These are phyloP conservation scores for Plagodis pulveraria DNA, from an alignment of 2,888 invertebrate genomes.

Conservation along the genomic window DNA sequence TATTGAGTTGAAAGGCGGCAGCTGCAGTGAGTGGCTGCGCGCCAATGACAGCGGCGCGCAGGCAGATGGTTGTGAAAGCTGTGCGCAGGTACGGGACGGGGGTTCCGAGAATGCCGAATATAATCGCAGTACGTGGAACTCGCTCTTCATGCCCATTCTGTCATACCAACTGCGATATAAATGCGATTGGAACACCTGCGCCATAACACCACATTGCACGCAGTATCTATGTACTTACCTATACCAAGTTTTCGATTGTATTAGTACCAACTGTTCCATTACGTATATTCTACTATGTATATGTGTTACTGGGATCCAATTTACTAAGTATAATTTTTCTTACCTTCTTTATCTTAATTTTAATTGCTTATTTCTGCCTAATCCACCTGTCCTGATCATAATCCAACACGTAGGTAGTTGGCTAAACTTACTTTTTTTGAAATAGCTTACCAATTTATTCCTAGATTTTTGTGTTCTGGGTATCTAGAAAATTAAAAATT, in stretches of 20 bases:
- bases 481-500: too few species aligned
- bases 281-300: too few species aligned
- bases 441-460: too few species aligned
- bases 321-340: too few species aligned
- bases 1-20: conserved; percentile 48
- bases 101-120: conserved; percentile 81
- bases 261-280: too few species aligned
- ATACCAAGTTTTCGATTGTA: neutral
- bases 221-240: neutral
- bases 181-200: conserved; percentile 72
- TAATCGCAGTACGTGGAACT: conserved; percentile 78
- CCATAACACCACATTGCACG: neutral
- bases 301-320: too few species aligned
- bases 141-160: conserved; percentile 61
- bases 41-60: conserved; percentile 58
- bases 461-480: too few species aligned
- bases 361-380: too few species aligned
- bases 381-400: too few species aligned
- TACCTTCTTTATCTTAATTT: too few species aligned
- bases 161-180: conserved; percentile 42
- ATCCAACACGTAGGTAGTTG: too few species aligned
- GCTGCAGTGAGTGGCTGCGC: conserved; percentile 47
- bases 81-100: conserved; percentile 69
- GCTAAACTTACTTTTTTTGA: too few species aligned
- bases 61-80: conserved; percentile 79